Percentiles rank a stretch among this genome's conserved stretches.
Evolutionary conservation across 2,113 vertebrate genomes (phyloP).

Genomic region (Otocyon megalotis): DNA sequence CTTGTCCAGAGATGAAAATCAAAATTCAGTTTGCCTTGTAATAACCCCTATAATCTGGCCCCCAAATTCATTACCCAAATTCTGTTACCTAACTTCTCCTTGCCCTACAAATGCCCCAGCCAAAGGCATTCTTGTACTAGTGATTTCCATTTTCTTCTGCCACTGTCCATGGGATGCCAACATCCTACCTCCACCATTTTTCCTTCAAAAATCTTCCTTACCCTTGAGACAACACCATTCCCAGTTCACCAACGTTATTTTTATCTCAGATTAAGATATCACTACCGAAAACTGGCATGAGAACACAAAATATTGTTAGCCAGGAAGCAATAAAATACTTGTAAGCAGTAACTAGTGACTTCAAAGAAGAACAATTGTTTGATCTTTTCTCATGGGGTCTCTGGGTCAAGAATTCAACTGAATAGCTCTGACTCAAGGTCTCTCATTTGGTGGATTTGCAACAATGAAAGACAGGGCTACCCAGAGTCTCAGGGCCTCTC

Average conservation of each 20-base stretch:
- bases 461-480: neutral
- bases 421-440: neutral
- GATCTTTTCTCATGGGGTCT: neutral
- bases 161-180: rapidly evolving
- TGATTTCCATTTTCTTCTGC: neutral
- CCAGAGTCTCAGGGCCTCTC: neutral
- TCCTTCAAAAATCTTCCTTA: neutral
- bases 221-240: neutral
- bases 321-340: neutral
- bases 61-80: neutral
- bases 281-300: neutral
- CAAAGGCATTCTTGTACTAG: neutral
- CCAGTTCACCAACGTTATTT: neutral
- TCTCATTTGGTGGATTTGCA: neutral
- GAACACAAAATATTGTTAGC: neutral
- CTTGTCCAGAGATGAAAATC: neutral
- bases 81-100: neutral
- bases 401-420: neutral
- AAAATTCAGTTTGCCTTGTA: neutral
- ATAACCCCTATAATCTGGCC: neutral
- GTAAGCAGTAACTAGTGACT: neutral
- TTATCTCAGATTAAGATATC: neutral
- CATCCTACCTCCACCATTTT: neutral
- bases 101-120: neutral
- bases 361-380: slow-evolving; percentile 1